Conservation (phyloP, 2,888 invertebrate genomes). For the Drosophila lacicola region DNA sequence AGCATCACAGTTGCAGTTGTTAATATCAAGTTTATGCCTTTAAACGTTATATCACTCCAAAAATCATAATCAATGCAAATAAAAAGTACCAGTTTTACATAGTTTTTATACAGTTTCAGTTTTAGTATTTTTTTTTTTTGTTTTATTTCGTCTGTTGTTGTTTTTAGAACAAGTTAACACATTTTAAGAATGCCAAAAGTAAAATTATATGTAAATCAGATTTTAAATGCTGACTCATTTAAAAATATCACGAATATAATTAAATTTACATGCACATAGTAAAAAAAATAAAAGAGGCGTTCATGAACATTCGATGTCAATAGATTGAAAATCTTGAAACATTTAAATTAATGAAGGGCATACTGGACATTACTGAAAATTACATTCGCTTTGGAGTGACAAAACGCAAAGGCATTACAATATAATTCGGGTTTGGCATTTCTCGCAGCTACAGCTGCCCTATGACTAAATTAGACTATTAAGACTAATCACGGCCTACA, state of each 20-base stretch:
- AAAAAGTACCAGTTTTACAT: slow-evolving; percentile 59
- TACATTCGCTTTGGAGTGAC: slow-evolving; percentile 56
- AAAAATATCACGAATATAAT: slow-evolving; percentile 28
- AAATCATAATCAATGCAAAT: slow-evolving; percentile 55
- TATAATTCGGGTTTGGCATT: slow-evolving; percentile 56
- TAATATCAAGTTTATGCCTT: slow-evolving; percentile 25
- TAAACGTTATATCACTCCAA: slow-evolving; percentile 64
- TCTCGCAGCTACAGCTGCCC: slow-evolving; percentile 25
- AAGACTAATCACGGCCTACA: slow-evolving; percentile 56
- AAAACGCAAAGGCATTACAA: slow-evolving; percentile 45
- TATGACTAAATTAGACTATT: slow-evolving; percentile 45
- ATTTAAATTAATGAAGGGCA: slow-evolving; percentile 1
- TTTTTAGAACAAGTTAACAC: slow-evolving; percentile 70
- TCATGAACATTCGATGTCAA: slow-evolving; percentile 20
- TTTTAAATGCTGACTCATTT: slow-evolving; percentile 48
- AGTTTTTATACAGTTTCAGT: slow-evolving; percentile 27
- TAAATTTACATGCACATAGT: slow-evolving; percentile 6
- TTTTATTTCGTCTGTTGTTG: slow-evolving; percentile 36
- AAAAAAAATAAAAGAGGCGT: slow-evolving; percentile 34
- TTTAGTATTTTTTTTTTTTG: slow-evolving; percentile 20
- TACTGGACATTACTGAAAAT: slow-evolving; percentile 19
- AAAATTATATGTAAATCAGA: slow-evolving; percentile 42
- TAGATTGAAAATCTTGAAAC: slow-evolving; percentile 3
- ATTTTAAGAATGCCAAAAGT: slow-evolving; percentile 52
- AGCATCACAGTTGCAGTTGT: slow-evolving; percentile 6